Evolutionary conservation across 2,888 invertebrate genomes (phyloP), one percentile per base, ranked within the genome.

Genomic region (Aphidius colemani): DNA sequence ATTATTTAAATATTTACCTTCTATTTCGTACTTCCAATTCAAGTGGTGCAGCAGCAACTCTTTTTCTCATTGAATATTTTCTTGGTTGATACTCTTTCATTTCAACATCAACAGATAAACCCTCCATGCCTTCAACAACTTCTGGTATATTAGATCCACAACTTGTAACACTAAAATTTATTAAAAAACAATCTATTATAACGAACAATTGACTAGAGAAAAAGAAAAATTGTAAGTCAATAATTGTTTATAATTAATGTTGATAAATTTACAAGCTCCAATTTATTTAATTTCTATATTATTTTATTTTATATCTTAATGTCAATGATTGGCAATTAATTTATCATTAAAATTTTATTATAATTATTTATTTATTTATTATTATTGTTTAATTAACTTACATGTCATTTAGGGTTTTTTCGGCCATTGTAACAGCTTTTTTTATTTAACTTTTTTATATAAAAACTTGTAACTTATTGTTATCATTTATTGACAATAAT

Each of bases 91-190:
- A 30, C 55, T 59, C 11, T 65, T 1, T 43, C 53, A 2, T 7
- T 63, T 10, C 46, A 18, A 66, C 71, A 63, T 75, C 69, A 13
- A 81, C 77, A 6, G 75, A 76, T 7, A 81, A 69, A 74, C 75
- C 76, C 67, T 79, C 75, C 66, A 81, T 74, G 61, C 78, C 69
- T 55, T 76, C 78, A 41, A 76, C 74, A 39, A 81, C 77, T 53
- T 78, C 78, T 11, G 80, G 79, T 48, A 81, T 63, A 72, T 72
- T 78, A 49, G 56, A 11, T 43, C 39, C n/a, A 30, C 46, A 46
- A 3, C 7, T 45, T 41, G 11, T 46, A 30, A 39, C 63, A 46
- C 57, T 57, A 7, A 11, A 18, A 56, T 11, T 39, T n/a, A 1
- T 11, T 10, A 7, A n/a, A 30, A 39, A 51, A 51, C 18, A 6